These are phyloP conservation scores for Vireo altiloquus DNA, from an alignment of 2,113 vertebrate species.

Conservation along the genomic window DNA sequence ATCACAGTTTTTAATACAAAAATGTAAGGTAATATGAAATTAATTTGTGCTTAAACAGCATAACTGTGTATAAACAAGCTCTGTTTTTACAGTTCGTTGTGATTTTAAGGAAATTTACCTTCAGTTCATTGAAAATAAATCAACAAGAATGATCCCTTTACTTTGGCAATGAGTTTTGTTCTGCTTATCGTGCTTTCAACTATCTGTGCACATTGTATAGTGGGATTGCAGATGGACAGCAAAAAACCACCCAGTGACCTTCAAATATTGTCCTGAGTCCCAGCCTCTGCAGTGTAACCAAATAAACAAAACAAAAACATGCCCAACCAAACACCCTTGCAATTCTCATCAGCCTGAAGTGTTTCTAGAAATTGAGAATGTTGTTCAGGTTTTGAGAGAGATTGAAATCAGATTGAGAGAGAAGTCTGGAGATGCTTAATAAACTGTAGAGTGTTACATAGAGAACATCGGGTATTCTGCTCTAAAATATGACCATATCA, in stretches of 20 bases:
- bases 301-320: not conserved
- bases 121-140: not conserved
- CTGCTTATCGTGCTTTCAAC: rapidly evolving
- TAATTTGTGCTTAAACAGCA: not conserved
- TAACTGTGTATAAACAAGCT: not conserved
- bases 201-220: rapidly evolving
- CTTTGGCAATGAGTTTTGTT: not conserved
- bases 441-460: not conserved
- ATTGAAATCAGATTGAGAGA: no score
- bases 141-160: not conserved
- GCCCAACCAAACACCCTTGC: no score
- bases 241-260: not conserved
- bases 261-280: not conserved
- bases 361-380: not conserved
- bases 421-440: not conserved
- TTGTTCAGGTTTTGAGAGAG: not conserved
- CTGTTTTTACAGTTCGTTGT: not conserved
- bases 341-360: not conserved
- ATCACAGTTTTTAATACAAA: not conserved
- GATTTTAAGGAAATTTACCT: not conserved
- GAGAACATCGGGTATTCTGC: not conserved
- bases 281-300: not conserved
- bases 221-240: not conserved
- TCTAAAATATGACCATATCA: not conserved
- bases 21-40: not conserved